Evolutionary conservation across 2,113 vertebrate species (phyloP).

Genomic region (Chauna torquata): DNA sequence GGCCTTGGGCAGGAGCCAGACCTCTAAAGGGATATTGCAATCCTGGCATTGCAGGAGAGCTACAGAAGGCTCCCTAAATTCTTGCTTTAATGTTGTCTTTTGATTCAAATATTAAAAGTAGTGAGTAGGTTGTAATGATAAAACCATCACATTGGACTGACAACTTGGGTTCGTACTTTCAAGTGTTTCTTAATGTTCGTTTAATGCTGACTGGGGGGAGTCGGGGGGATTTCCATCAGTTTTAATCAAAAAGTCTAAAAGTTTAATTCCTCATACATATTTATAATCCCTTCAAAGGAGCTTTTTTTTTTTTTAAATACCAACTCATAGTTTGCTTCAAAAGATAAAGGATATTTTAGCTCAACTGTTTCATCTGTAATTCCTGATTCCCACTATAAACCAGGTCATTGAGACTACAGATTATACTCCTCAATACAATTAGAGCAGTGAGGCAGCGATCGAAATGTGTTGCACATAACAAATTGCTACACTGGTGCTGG

Average conservation of each 20-base stretch:
- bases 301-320: not conserved
- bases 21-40: not conserved
- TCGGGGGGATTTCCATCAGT: constrained; percentile 3
- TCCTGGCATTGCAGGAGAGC: not conserved
- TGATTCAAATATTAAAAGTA: constrained; percentile 5
- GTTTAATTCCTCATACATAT: constrained; percentile 15
- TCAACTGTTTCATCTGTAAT: not conserved
- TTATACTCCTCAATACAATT: not conserved
- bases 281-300: constrained; percentile 26
- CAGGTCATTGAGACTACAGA: not conserved
- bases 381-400: not conserved
- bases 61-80: not conserved
- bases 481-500: not conserved
- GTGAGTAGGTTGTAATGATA: not conserved
- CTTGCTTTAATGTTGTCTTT: constrained; percentile 20
- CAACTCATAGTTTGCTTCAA: not conserved
- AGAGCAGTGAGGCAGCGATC: not conserved
- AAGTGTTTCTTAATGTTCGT: not conserved
- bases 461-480: not conserved
- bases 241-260: not conserved
- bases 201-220: not conserved
- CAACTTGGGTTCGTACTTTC: not conserved
- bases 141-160: not conserved
- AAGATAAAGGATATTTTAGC: not conserved
- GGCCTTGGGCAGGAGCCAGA: not conserved